These are phyloP conservation scores for Ichneumoninae sp. DNA, from an alignment of 2,888 invertebrate genomes.

Conservation along the genomic window DNA sequence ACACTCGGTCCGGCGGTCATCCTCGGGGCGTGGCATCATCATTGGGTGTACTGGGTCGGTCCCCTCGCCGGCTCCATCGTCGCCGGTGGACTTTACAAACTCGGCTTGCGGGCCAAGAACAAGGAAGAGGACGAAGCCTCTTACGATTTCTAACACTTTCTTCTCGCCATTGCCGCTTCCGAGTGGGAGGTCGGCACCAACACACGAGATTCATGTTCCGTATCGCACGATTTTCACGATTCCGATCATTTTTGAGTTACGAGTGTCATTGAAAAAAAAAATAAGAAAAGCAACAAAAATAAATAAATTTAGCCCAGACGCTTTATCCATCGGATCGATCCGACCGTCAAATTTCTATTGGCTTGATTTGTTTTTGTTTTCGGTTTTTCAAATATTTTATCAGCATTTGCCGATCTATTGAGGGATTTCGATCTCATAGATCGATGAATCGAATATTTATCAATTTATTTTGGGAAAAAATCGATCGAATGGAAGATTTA, in stretches of 20 bases:
- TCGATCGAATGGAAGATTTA: neutral
- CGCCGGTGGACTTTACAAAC: constrained; percentile 86
- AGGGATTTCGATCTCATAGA: neutral
- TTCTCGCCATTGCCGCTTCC: constrained; percentile 66
- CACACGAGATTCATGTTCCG: constrained; percentile 70
- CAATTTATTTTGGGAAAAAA: neutral
- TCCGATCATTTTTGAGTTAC: constrained; percentile 64
- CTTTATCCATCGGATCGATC: constrained; percentile 9
- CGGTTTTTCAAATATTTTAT: neutral
- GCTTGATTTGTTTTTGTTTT: neutral
- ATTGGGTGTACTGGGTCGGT: constrained; percentile 90
- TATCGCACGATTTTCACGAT: constrained; percentile 68
- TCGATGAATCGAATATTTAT: neutral
- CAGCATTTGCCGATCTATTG: neutral
- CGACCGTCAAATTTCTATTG: constrained; percentile 26
- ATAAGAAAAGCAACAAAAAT: constrained; percentile 7
- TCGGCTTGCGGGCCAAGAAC: constrained; percentile 87
- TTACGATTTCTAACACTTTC: constrained; percentile 88
- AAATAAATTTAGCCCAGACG: constrained; percentile 22
- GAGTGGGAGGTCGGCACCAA: constrained; percentile 66
- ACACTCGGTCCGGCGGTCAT: constrained; percentile 89
- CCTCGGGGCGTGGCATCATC: constrained; percentile 87
- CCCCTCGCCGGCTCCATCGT: constrained; percentile 86
- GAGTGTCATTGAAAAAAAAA: neutral
- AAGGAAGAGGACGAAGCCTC: constrained; percentile 91